Percentiles rank a stretch among this genome's conserved stretches.
phyloP scores from a whole-genome alignment of 2,113 vertebrate species.

The Amphiprion ocellaris region DNA sequence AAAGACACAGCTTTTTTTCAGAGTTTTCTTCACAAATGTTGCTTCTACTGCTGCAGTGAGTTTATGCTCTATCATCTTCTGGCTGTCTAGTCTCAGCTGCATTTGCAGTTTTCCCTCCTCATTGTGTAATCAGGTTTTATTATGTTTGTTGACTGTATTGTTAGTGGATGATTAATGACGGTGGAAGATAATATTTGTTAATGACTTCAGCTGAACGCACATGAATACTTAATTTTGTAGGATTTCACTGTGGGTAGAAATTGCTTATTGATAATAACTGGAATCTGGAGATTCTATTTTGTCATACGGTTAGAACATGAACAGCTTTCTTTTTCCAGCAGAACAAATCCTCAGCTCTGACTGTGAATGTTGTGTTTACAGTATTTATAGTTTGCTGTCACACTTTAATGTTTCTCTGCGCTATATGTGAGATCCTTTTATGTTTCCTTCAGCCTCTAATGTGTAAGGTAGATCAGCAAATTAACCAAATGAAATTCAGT shows the following conservation, averaged over 20 bases:
- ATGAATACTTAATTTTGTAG: conserved; percentile 34
- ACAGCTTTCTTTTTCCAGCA: background rate
- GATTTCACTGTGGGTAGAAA: conserved; percentile 23
- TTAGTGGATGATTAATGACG: conserved; percentile 52
- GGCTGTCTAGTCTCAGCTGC: conserved; percentile 34
- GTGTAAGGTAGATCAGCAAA: no score
- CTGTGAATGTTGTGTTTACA: background rate
- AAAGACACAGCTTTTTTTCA: conserved; percentile 45
- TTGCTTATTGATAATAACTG: conserved; percentile 34
- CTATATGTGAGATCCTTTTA: background rate
- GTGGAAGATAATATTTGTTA: conserved; percentile 42
- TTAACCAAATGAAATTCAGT: no score
- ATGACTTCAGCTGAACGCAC: conserved; percentile 29
- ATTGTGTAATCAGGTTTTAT: conserved; percentile 47
- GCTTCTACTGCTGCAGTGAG: conserved; percentile 29
- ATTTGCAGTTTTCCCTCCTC: conserved; percentile 31
- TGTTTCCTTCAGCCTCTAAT: background rate
- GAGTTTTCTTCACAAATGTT: conserved; percentile 40
- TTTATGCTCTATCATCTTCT: conserved; percentile 30
- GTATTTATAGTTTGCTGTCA: conserved; percentile 11
- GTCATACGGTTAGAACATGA: no score
- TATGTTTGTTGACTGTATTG: conserved; percentile 37
- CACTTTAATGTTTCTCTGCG: conserved; percentile 9
- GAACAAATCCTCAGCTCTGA: background rate
- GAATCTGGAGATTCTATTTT: conserved; percentile 28